Base-by-base conservation (phyloP, 2,888 invertebrate genomes). In the Agrypnus murinus region DNA sequence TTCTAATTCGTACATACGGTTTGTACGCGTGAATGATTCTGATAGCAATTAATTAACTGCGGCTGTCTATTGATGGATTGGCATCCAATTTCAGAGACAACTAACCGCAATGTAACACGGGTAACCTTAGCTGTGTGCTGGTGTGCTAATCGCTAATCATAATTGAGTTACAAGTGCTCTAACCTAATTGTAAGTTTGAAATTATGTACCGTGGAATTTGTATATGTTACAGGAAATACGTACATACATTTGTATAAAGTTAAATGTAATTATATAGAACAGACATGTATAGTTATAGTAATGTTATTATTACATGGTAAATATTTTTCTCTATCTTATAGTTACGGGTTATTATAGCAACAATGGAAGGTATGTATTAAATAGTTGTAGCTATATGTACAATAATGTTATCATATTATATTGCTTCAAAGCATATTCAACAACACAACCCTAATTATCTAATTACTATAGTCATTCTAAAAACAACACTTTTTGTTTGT, bases 121-220 rank as follows among this genome's bases (percentile, higher is more conserved):
- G 50, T 55, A 64, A 40, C 64, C 55, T 43, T 55, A 55, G 55
- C 55, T 64, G 43, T 36, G 43, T 36, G 40, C 32, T 45, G 40
- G 64, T 43, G 53, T 31, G 55, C 19, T 64, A 64, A 64, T 64
- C 53, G 53, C 45, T 53, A 55, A 43, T 64, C 64, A 55, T 64
- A 64, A 64, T 64, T 53, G 38, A 32, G 55, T 64, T 64, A 53
- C 40, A 64, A 25, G 40, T 55, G n/a, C 19, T 40, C 40, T 64
- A 55, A 64, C 55, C 19, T 43, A 64, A 55, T 64, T 14, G 9
- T 40, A 64, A 64, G 64, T 32, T 55, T 8, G 64, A 55, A 55
- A 64, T 55, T 53, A 25, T 64, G 36, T n/a, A 36, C 50, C 48
- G 46, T 48, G 46, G 60, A 48, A 10, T 2, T 14, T 43, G 6